Evolutionary conservation across 2,113 vertebrate genomes (phyloP).

Genomic region (Arvicanthis niloticus): DNA sequence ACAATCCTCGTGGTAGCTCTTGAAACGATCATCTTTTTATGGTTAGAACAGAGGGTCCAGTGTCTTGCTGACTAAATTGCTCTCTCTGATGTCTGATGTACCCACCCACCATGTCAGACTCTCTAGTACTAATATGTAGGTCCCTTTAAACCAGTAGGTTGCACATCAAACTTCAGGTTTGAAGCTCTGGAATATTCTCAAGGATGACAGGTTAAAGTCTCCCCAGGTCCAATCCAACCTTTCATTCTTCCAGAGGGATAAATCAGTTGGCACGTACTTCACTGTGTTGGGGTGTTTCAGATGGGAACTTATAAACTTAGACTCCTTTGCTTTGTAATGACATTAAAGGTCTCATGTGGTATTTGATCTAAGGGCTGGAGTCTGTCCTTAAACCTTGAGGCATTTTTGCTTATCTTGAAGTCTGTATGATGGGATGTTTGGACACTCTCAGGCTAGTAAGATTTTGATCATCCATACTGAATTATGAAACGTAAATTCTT

Average conservation of each 20-base stretch:
- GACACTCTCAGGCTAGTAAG: conserved; percentile 23
- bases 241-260: conserved; percentile 83
- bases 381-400: conserved; percentile 74
- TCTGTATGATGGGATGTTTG: conserved; percentile 8
- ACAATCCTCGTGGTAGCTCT: conserved; percentile 60
- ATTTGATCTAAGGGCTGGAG: conserved; percentile 75
- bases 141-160: conserved; percentile 81
- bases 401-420: conserved; percentile 73
- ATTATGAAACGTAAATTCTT: conserved; percentile 66
- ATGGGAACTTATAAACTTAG: conserved; percentile 80
- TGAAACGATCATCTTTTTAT: conserved; percentile 65
- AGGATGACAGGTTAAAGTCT: conserved; percentile 83
- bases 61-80: conserved; percentile 77
- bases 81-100: conserved; percentile 79
- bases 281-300: conserved; percentile 76
- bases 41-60: conserved; percentile 67
- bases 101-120: conserved; percentile 78
- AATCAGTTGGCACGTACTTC: conserved; percentile 76
- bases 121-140: conserved; percentile 73
- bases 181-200: conserved; percentile 83
- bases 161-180: conserved; percentile 81
- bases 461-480: conserved; percentile 49
- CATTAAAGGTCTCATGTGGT: conserved; percentile 80
- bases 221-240: conserved; percentile 78
- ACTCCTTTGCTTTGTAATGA: conserved; percentile 80